Percentiles rank a stretch among this genome's conserved stretches.
phyloP scores from a whole-genome alignment of 92 coral and sea anemone species.

The Epizoanthus illoricatus region DNA sequence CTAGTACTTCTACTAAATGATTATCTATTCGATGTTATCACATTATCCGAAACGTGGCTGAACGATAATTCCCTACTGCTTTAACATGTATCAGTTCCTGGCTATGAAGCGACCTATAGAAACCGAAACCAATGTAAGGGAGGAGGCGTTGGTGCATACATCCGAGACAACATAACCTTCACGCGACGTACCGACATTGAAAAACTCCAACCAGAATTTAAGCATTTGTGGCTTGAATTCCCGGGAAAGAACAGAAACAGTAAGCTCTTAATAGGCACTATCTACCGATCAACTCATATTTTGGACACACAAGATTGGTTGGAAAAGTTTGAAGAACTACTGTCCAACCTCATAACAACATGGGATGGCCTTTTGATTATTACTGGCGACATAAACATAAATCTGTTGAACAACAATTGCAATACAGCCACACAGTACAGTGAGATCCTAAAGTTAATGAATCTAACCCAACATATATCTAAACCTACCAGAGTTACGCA shows the following conservation, averaged over 20 bases:
- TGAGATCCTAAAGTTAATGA: neutral
- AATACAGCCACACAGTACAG: slow-evolving; percentile 2
- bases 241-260: slow-evolving; percentile 52
- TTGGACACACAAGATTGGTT: neutral
- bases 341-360: neutral
- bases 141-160: slow-evolving; percentile 50
- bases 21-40: slow-evolving; percentile 14
- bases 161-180: slow-evolving; percentile 22
- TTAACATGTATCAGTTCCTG: slow-evolving; percentile 45
- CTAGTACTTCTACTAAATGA: too few species aligned
- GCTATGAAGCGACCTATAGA: slow-evolving; percentile 19
- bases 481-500: slow-evolving; percentile 26
- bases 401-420: slow-evolving; percentile 1
- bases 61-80: slow-evolving; percentile 46
- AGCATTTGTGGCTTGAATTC: slow-evolving; percentile 52
- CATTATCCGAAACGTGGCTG: slow-evolving; percentile 46
- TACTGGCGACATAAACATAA: slow-evolving; percentile 40
- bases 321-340: neutral
- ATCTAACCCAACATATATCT: neutral
- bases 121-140: slow-evolving; percentile 41
- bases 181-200: slow-evolving; percentile 52
- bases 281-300: slow-evolving; percentile 42
- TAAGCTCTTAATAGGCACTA: slow-evolving; percentile 14
- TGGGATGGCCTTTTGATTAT: slow-evolving; percentile 41
- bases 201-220: slow-evolving; percentile 30